Percentiles rank a stretch among this genome's conserved stretches.
Evolutionary conservation across 2,888 invertebrate genomes (phyloP).

Genomic region (Pammene fasciana): DNA sequence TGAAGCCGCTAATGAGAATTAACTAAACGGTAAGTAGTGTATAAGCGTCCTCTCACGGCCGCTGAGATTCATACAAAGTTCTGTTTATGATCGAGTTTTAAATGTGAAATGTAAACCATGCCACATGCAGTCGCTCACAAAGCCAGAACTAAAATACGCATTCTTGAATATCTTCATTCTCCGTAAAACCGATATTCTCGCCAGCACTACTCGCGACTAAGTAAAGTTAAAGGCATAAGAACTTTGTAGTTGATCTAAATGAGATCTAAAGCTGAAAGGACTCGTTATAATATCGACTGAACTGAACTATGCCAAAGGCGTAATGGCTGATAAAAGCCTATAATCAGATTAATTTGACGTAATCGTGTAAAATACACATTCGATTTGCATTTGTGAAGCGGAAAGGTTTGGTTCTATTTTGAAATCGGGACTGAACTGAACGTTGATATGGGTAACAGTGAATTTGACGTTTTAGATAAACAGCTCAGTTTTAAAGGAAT

Average conservation of each 20-base stretch:
- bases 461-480: slow-evolving; percentile 7
- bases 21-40: too few species aligned
- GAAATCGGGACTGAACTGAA: slow-evolving; percentile 7
- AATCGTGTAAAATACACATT: slow-evolving; percentile 22
- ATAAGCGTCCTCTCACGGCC: too few species aligned
- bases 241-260: slow-evolving; percentile 27
- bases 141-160: too few species aligned
- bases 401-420: slow-evolving; percentile 1
- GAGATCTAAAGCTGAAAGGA: slow-evolving; percentile 27
- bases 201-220: slow-evolving; percentile 13
- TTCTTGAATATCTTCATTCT: too few species aligned
- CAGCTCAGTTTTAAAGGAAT: neutral
- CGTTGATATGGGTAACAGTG: slow-evolving; percentile 1
- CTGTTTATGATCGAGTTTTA: too few species aligned
- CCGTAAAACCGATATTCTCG: neutral
- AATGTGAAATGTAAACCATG: too few species aligned
- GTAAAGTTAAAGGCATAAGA: slow-evolving; percentile 21
- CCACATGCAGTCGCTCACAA: too few species aligned
- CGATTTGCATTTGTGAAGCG: slow-evolving; percentile 20
- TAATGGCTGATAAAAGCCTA: slow-evolving; percentile 17
- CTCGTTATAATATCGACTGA: slow-evolving; percentile 30
- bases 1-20: too few species aligned
- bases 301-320: slow-evolving; percentile 3
- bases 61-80: too few species aligned
- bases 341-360: slow-evolving; percentile 26